phyloP scores from a whole-genome alignment of 2,113 vertebrate genomes.

The Laticauda laticaudata region DNA sequence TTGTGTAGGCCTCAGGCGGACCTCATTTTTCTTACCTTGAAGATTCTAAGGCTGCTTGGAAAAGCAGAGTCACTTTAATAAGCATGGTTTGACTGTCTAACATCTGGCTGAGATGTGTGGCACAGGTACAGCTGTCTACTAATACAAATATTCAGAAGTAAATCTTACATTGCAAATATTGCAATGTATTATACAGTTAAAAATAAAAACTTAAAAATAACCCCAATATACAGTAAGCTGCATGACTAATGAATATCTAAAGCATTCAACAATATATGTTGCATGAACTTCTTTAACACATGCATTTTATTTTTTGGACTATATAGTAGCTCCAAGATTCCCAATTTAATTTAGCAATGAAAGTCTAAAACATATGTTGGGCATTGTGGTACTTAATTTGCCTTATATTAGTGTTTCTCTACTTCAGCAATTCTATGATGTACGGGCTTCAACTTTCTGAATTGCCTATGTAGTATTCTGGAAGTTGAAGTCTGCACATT shows the following conservation, averaged over 20 bases:
- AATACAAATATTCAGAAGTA: conserved; percentile 70
- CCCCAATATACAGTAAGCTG: background rate
- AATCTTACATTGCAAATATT: conserved; percentile 64
- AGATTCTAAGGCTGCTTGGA: conserved; percentile 72
- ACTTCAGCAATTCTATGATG: background rate
- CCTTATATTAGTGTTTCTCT: background rate
- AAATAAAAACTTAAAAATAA: conserved; percentile 31
- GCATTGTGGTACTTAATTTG: background rate
- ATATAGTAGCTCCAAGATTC: background rate
- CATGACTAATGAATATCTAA: background rate
- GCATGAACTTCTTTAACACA: background rate
- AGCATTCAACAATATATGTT: background rate
- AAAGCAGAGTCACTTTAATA: conserved; percentile 70
- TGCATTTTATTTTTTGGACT: background rate
- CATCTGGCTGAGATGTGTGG: conserved; percentile 61
- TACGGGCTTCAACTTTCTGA: background rate
- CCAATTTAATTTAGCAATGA: background rate
- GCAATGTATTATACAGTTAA: conserved; percentile 37
- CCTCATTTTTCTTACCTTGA: conserved; percentile 65
- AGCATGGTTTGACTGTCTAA: conserved; percentile 70
- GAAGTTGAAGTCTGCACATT: background rate
- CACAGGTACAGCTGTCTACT: conserved; percentile 64
- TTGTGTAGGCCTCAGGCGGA: conserved; percentile 48
- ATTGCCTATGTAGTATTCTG: background rate
- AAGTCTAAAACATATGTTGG: background rate